Conservation (phyloP, 2,888 invertebrate genomes). For the Acronicta psi region DNA sequence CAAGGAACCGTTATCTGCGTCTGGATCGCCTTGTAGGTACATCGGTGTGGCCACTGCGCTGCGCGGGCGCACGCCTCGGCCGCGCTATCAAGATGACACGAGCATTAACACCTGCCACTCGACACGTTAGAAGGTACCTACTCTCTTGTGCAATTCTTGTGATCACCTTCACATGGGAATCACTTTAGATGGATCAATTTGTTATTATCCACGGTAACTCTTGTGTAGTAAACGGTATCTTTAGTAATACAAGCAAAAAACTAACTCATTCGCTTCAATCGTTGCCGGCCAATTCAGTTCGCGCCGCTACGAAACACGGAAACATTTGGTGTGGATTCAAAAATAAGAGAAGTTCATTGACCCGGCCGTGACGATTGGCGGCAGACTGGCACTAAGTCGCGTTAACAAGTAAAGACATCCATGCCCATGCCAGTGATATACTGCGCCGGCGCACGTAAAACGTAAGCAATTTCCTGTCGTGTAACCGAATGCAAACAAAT, state of each 20-base stretch:
- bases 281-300: constrained; percentile 11
- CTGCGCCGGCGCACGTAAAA: constrained; percentile 21
- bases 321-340: constrained; percentile 21
- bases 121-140: not conserved
- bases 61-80: constrained; percentile 11
- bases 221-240: constrained; percentile 19
- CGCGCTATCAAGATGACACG: constrained; percentile 26
- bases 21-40: constrained; percentile 11
- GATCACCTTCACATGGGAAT: constrained; percentile 10
- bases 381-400: constrained; percentile 3
- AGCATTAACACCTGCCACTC: constrained; percentile 23
- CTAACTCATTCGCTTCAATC: constrained; percentile 11
- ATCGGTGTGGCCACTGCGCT: not conserved
- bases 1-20: constrained; percentile 13
- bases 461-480: constrained; percentile 61
- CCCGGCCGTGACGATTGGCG: constrained; percentile 8
- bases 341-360: constrained; percentile 39
- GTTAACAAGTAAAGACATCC: constrained; percentile 32
- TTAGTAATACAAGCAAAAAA: constrained; percentile 25
- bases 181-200: constrained; percentile 2
- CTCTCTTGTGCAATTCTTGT: constrained; percentile 2
- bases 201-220: constrained; percentile 9
- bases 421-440: constrained; percentile 28
- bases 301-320: constrained; percentile 19
- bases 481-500: constrained; percentile 69